phyloP scores from a whole-genome alignment of 2,113 vertebrate species.

The Pomatostomus ruficeps region DNA sequence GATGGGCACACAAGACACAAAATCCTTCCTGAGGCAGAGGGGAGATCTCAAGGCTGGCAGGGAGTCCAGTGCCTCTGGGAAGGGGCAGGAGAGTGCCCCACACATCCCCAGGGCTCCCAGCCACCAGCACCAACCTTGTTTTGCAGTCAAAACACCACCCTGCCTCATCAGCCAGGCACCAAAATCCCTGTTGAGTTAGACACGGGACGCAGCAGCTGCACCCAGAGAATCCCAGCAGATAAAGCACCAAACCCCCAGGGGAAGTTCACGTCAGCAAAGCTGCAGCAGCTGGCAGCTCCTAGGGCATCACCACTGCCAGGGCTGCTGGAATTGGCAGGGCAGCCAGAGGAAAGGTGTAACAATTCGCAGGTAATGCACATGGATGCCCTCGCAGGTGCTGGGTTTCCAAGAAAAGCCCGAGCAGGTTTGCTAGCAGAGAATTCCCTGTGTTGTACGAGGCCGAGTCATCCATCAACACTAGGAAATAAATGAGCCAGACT shows the following conservation, averaged over 20 bases:
- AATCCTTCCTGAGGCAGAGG: neutral
- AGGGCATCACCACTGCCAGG: neutral
- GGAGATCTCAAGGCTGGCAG: fast-evolving
- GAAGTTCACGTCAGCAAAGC: neutral
- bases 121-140: neutral
- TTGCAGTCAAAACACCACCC: neutral
- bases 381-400: neutral
- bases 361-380: neutral
- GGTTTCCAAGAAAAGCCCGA: neutral
- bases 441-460: neutral
- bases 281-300: neutral
- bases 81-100: neutral
- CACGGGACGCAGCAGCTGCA: neutral
- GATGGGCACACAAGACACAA: neutral
- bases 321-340: neutral
- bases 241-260: neutral
- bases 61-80: neutral
- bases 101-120: neutral
- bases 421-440: neutral
- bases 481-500: neutral
- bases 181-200: neutral
- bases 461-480: neutral
- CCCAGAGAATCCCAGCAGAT: neutral
- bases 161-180: neutral
- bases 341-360: neutral